phyloP scores from a whole-genome alignment of 2,113 vertebrate genomes.

The Chionomys nivalis region DNA sequence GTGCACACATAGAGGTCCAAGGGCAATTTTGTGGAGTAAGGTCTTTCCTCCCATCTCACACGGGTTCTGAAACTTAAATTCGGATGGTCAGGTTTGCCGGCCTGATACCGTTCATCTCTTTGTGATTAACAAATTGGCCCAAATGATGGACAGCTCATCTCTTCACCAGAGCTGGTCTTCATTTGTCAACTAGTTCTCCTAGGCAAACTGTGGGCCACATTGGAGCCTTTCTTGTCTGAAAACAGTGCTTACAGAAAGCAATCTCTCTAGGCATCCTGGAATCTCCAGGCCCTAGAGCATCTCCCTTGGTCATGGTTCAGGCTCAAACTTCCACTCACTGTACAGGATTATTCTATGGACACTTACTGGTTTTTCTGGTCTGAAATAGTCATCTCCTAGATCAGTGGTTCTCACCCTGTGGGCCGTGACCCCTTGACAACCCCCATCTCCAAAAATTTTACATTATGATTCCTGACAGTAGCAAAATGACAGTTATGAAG shows the following conservation, averaged over 20 bases:
- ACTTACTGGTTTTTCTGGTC: not conserved
- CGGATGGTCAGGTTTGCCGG: not conserved
- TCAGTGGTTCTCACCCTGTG: not conserved
- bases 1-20: not conserved
- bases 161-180: not conserved
- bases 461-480: not conserved
- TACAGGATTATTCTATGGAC: not conserved
- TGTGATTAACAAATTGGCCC: not conserved
- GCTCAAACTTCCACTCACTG: not conserved
- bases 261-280: not conserved
- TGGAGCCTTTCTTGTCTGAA: not conserved
- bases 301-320: accelerated
- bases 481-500: not conserved
- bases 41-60: not conserved
- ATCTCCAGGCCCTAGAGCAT: not conserved
- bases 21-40: not conserved
- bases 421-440: not conserved
- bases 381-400: not conserved
- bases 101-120: not conserved
- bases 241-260: not conserved
- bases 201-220: not conserved
- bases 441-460: not conserved
- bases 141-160: not conserved
- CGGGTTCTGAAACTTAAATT: not conserved
- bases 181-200: not conserved